Evolutionary conservation across 2,113 vertebrate species (phyloP).

Genomic region (Tinamus guttatus): DNA sequence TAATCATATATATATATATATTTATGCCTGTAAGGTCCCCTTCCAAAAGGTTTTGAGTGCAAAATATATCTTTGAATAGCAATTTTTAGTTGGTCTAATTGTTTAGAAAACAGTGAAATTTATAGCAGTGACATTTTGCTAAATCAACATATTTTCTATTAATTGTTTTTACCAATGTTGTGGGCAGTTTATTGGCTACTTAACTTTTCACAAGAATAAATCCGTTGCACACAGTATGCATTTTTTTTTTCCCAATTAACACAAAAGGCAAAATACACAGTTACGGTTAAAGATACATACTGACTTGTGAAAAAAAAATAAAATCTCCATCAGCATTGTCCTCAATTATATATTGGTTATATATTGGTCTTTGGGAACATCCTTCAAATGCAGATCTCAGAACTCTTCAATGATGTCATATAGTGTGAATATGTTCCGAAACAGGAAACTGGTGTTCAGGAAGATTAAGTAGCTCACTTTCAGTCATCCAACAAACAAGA

Average conservation of each 20-base stretch:
- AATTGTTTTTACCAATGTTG: neutral
- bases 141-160: neutral
- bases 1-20: neutral
- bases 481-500: neutral
- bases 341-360: neutral
- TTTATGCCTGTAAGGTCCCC: neutral
- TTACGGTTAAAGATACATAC: neutral
- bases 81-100: neutral
- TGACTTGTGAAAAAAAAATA: neutral
- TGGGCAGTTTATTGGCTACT: neutral
- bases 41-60: neutral
- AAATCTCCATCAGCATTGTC: neutral
- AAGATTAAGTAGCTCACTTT: neutral
- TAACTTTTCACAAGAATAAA: neutral
- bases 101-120: neutral
- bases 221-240: neutral
- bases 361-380: neutral
- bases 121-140: neutral
- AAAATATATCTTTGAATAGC: neutral
- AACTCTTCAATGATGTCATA: neutral
- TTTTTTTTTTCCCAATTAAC: neutral
- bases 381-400: neutral
- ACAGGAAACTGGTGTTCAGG: neutral
- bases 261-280: neutral
- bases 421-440: neutral